A percentile compares a stretch with the other conserved stretches of the same genome.
phyloP scores from a whole-genome alignment of 2,113 vertebrate species.

The cattle (Bos taurus) region ARS-UCD2.0 NC_037336.1:51568001-51568500 shows the following conservation, averaged over 20 bases:
- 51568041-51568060: background rate
- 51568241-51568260: conserved; percentile 55
- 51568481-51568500: conserved; percentile 86
- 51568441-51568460: conserved; percentile 88
- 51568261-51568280: conserved; percentile 62
- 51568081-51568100: background rate
- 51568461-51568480: conserved; percentile 85
- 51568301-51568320: conserved; percentile 76
- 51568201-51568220: conserved; percentile 49
- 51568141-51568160: background rate
- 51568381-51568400: conserved; percentile 78
- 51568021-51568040: background rate
- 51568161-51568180: background rate
- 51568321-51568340: conserved; percentile 75
- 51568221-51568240: conserved; percentile 49
- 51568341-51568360: conserved; percentile 76
- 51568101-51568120: background rate
- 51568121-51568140: background rate
- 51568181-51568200: background rate
- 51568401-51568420: conserved; percentile 84
- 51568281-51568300: conserved; percentile 78
- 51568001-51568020: background rate
- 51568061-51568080: background rate
- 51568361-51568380: conserved; percentile 62
- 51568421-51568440: conserved; percentile 88